Base-by-base conservation (phyloP, 1,140 invertebrate species). In the Drepana arcuata region DNA sequence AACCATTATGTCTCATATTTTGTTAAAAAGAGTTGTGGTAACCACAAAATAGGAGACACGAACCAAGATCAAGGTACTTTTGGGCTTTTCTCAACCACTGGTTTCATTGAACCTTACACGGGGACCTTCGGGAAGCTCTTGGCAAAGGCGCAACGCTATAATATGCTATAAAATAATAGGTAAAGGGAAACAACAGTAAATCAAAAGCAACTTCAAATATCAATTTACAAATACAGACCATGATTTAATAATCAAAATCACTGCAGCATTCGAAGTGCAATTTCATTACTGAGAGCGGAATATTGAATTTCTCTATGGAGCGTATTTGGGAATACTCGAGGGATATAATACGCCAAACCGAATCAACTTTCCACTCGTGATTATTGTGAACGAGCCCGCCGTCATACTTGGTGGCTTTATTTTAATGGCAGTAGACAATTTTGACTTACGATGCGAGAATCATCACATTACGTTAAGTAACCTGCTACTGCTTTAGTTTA, bases 191-290 rank as follows among this genome's bases (percentile, higher is more conserved):
- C 16, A 26, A 14, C 31, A 21, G 13, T 14, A 40, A 41, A 13
- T 34, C 7, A 34, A 40, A 47, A 42, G 30, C 40, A 48, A 42
- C 38, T 23, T 12, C 33, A 34, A 62, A 61, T 61, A 67, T 62
- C 67, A 59, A 65, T 71, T 69, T 71, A 51, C 50, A 57, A 66
- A 68, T 65, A 63, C 59, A 60, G 63, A 64, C 41, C 60, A 46
- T 64, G 65, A 75, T 74, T 74, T 62, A 77, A 74, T 79, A 74
- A 72, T 62, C 52, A 56, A 66, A 80, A 80, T 75, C 70, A 79
- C 58, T 63, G 70, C 62, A 66, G 62, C 64, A 68, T 69, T 73
- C 68, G 65, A 62, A 64, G 39, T 77, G 64, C 69, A 75, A 77
- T 75, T 69, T 67, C 52, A 72, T 80, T 80, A 77, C 52, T 53